A percentile compares a stretch with the other conserved stretches of the same genome.
Conservation (phyloP, 2,888 invertebrate species). For the Rhagium mordax region DNA sequence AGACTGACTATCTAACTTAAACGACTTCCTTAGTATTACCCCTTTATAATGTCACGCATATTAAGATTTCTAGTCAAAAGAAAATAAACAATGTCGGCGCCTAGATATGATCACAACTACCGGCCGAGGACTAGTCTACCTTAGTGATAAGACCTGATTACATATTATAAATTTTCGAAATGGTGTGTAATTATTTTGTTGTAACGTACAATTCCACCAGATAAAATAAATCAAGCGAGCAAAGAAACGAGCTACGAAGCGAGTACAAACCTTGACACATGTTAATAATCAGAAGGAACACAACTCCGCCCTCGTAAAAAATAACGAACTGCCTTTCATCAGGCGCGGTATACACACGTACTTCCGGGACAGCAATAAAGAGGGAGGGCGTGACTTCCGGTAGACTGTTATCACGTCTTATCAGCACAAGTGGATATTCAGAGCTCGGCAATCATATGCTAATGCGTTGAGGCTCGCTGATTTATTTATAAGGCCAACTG, state of each 20-base stretch:
- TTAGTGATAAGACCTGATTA: slow-evolving; percentile 47
- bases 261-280: slow-evolving; percentile 55
- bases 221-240: slow-evolving; percentile 60
- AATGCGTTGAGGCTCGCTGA: slow-evolving; percentile 62
- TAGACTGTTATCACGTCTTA: slow-evolving; percentile 63
- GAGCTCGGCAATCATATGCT: slow-evolving; percentile 66
- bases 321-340: slow-evolving; percentile 66
- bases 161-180: slow-evolving; percentile 62
- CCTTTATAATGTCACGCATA: neutral
- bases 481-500: slow-evolving; percentile 63
- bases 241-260: slow-evolving; percentile 42
- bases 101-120: slow-evolving; percentile 24
- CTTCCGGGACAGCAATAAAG: slow-evolving; percentile 63
- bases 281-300: slow-evolving; percentile 60
- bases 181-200: slow-evolving; percentile 61
- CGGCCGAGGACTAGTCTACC: neutral
- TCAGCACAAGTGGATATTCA: slow-evolving; percentile 64
- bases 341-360: slow-evolving; percentile 64
- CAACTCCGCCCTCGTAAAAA: slow-evolving; percentile 61
- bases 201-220: slow-evolving; percentile 54
- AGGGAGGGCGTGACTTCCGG: slow-evolving; percentile 63
- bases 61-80: slow-evolving; percentile 7
- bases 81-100: slow-evolving; percentile 18
- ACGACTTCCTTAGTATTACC: neutral
- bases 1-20: neutral